Evolutionary conservation across 2,113 vertebrate genomes (phyloP).

Genomic region (Melanerpes formicivorus): DNA sequence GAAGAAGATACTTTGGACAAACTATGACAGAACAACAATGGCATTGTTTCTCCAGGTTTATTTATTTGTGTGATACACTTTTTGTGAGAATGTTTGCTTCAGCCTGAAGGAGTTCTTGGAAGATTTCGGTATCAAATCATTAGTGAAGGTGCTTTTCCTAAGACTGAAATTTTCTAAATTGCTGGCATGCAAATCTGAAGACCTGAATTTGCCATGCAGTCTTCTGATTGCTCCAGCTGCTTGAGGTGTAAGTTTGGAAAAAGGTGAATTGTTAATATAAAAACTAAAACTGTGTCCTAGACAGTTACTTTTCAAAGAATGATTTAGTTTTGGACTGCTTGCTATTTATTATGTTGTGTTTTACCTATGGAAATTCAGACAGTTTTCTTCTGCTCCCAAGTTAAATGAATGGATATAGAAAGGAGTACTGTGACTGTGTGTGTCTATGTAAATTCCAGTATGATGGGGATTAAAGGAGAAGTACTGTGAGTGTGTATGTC

Average conservation of each 20-base stretch:
- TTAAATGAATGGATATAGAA: neutral
- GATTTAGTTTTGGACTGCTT: neutral
- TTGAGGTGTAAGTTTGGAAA: neutral
- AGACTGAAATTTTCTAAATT: neutral
- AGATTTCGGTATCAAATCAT: neutral
- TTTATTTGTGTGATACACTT: neutral
- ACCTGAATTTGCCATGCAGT: neutral
- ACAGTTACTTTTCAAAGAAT: neutral
- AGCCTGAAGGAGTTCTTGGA: neutral
- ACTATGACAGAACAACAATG: neutral
- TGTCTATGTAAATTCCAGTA: conserved; percentile 12
- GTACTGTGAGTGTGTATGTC: neutral
- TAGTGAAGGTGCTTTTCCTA: neutral
- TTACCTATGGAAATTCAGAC: neutral
- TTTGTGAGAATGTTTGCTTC: neutral
- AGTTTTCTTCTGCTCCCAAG: neutral
- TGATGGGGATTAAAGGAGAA: neutral
- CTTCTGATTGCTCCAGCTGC: neutral
- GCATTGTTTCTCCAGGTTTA: neutral
- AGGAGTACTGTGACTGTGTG: neutral
- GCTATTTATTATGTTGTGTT: neutral
- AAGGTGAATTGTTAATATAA: neutral
- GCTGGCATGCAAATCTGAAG: neutral
- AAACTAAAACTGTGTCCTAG: neutral
- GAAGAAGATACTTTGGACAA: neutral